These are phyloP conservation scores for Hypsopygia costalis DNA, from an alignment of 2,888 invertebrate genomes.

Conservation along the genomic window DNA sequence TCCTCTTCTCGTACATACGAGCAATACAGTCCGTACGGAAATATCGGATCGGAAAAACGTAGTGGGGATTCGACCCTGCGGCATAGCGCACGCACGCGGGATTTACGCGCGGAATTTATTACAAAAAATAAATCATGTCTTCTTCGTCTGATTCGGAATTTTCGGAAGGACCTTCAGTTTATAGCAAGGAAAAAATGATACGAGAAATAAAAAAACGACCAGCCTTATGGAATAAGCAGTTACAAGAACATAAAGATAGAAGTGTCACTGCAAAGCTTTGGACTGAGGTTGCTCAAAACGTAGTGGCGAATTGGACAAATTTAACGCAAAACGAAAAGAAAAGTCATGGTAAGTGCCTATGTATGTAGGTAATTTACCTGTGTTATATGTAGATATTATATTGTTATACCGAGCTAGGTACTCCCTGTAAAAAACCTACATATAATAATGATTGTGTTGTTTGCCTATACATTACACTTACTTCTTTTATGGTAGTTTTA, in stretches of 20 bases:
- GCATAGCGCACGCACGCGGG: not conserved
- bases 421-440: too few species aligned
- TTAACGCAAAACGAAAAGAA: not conserved
- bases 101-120: not conserved
- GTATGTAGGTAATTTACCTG: too few species aligned
- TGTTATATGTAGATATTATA: too few species aligned
- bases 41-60: not conserved
- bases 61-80: not conserved
- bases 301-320: not conserved
- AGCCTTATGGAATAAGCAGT: not conserved
- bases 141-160: not conserved
- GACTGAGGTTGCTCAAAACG: not conserved
- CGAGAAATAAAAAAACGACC: not conserved
- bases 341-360: not conserved
- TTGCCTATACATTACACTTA: too few species aligned
- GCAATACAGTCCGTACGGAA: too few species aligned
- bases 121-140: not conserved
- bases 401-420: too few species aligned
- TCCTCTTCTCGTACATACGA: too few species aligned
- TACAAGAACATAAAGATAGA: not conserved
- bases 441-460: too few species aligned
- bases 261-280: not conserved
- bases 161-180: not conserved
- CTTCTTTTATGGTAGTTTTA: too few species aligned
- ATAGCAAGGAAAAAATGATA: not conserved